Evolutionary conservation across 2,888 invertebrate genomes (phyloP).

Genomic region (Cerastis rubricosa): DNA sequence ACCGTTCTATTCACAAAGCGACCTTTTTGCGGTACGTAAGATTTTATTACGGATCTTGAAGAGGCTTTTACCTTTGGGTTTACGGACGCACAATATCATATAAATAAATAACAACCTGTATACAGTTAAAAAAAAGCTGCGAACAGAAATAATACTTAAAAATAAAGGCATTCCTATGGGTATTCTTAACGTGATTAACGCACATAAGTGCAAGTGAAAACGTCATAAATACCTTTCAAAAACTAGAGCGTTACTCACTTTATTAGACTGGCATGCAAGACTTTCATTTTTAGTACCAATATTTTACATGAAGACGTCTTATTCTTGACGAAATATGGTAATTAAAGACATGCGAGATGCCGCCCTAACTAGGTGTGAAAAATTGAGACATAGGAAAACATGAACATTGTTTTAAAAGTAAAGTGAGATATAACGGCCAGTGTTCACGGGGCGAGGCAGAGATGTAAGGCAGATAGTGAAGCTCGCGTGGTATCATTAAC

Average conservation of each 20-base stretch:
- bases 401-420: constrained; percentile 63
- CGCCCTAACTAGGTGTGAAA: constrained; percentile 68
- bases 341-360: constrained; percentile 61
- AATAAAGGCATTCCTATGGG: constrained; percentile 34
- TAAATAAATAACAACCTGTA: constrained; percentile 61
- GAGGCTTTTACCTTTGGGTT: constrained; percentile 52
- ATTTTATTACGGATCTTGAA: constrained; percentile 61
- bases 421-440: constrained; percentile 62
- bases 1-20: constrained; percentile 49
- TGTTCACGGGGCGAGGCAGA: constrained; percentile 65
- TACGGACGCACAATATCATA: constrained; percentile 33
- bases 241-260: constrained; percentile 63
- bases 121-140: constrained; percentile 43
- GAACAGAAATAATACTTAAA: constrained; percentile 26
- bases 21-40: constrained; percentile 56
- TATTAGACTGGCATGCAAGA: constrained; percentile 61
- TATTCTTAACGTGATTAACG: constrained; percentile 52
- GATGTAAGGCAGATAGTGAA: constrained; percentile 72
- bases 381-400: constrained; percentile 54
- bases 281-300: constrained; percentile 67
- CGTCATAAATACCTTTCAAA: constrained; percentile 61
- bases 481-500: constrained; percentile 81
- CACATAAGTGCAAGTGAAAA: constrained; percentile 62
- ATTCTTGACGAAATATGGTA: constrained; percentile 53
- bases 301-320: constrained; percentile 54